Percentiles rank a stretch among this genome's conserved stretches.
phyloP scores from a whole-genome alignment of 2,888 invertebrate species.

The Autographa pulchrina region DNA sequence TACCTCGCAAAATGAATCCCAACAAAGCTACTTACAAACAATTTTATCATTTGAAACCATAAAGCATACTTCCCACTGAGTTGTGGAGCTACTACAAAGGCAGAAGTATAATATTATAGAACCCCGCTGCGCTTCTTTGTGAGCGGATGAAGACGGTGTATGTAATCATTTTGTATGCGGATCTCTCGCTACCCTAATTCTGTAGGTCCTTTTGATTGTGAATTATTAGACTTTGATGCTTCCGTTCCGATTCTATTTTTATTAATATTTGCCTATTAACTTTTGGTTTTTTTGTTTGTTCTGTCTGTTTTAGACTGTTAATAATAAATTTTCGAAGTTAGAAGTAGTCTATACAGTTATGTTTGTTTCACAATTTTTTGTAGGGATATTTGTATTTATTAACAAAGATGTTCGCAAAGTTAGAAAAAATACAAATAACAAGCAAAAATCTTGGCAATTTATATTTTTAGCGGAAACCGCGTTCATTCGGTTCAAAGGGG shows the following conservation, averaged over 20 bases:
- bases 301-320: slow-evolving; percentile 33
- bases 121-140: slow-evolving; percentile 88
- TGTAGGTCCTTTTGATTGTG: slow-evolving; percentile 85
- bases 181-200: slow-evolving; percentile 87
- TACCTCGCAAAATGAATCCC: slow-evolving; percentile 78
- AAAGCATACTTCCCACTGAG: slow-evolving; percentile 88
- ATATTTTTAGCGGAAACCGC: slow-evolving; percentile 78
- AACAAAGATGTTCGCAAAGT: background rate
- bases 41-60: slow-evolving; percentile 89
- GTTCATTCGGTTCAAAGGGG: slow-evolving; percentile 86
- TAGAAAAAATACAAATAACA: background rate
- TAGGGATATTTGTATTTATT: background rate
- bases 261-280: slow-evolving; percentile 79
- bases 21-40: slow-evolving; percentile 88
- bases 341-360: background rate
- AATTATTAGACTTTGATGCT: slow-evolving; percentile 86
- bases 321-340: slow-evolving; percentile 12
- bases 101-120: slow-evolving; percentile 87
- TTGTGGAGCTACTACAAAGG: slow-evolving; percentile 86
- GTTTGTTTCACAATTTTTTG: background rate
- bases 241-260: slow-evolving; percentile 83
- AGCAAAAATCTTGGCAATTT: slow-evolving; percentile 66
- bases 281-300: slow-evolving; percentile 63
- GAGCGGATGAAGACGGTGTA: slow-evolving; percentile 85
- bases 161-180: slow-evolving; percentile 87